phyloP scores from a whole-genome alignment of 2,113 vertebrate genomes.

The Pandion haliaetus region DNA sequence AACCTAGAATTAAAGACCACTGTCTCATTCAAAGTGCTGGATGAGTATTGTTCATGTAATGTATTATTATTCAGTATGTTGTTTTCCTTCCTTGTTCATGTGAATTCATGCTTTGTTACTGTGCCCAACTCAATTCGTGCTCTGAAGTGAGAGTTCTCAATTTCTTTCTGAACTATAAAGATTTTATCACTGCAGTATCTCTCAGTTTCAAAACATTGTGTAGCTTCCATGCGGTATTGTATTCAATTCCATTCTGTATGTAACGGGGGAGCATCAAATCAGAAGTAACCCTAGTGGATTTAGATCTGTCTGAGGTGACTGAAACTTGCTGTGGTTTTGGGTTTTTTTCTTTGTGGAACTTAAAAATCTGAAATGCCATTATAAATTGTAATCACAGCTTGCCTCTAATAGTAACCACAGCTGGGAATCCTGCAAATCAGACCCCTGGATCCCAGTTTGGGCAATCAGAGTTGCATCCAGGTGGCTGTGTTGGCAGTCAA shows the following conservation, averaged over 20 bases:
- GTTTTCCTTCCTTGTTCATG: background rate
- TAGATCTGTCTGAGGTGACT: background rate
- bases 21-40: background rate
- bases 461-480: background rate
- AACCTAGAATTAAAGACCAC: background rate
- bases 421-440: background rate
- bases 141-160: background rate
- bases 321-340: background rate
- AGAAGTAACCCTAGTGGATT: background rate
- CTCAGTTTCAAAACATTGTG: background rate
- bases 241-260: fast-evolving
- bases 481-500: background rate
- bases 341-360: background rate
- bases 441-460: background rate
- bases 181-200: background rate
- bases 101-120: conserved; percentile 2
- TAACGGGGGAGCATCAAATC: background rate
- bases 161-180: background rate
- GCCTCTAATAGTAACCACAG: background rate
- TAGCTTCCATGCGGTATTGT: background rate
- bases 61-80: background rate
- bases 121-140: background rate
- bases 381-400: background rate
- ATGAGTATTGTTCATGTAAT: background rate
- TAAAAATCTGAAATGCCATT: background rate